Evolutionary conservation across 1,140 invertebrate genomes (phyloP), one percentile per base, ranked within the genome.

Genomic region (Camponotus floridanus): DNA sequence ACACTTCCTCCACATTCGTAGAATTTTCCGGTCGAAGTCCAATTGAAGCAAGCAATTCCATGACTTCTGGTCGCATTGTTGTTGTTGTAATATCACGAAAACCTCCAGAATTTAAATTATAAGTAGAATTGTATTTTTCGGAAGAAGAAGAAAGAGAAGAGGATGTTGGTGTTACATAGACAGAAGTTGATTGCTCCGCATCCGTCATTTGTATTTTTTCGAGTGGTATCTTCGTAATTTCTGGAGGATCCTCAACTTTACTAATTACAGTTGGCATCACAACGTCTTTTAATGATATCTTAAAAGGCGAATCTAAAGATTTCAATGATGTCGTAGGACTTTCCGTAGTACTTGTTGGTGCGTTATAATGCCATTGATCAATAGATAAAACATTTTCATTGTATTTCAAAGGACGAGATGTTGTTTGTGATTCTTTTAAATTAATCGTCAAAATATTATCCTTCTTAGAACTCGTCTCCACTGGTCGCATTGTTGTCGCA

Each of bases 41-140:
- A 11, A 95, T 93, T 0, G 94, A 94, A 8, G 94, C 93, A 3
- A 96, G 78, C 3, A 96, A 86, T 9, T 95, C 92, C 86, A 94
- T 92, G 2, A 95, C 92, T 39, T 95, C 93, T 33, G 93, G 88
- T 33, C 94, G 94, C 68, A 95, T 93, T 39, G 90, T 83, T 13
- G 88, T 89, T 1, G 89, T 81, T 3, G 65, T 83, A 0, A 87
- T 84, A 84, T 88, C 87, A 15, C 87, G 90, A 36, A 91, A 91
- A 65, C 79, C 90, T 8, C 84, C 81, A 9, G 86, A 85, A 4
- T 90, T 87, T 9, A 83, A 13, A 0, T 73, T 78, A 13, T 90
- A 91, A 9, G 91, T 88, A 0, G 91, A 90, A 48, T 76, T 90
- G 31, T 86, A 86, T 21, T 91, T 88, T 55, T 11, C 65, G 0